phyloP scores from a whole-genome alignment of 2,113 vertebrate species.

The Merops nubicus region DNA sequence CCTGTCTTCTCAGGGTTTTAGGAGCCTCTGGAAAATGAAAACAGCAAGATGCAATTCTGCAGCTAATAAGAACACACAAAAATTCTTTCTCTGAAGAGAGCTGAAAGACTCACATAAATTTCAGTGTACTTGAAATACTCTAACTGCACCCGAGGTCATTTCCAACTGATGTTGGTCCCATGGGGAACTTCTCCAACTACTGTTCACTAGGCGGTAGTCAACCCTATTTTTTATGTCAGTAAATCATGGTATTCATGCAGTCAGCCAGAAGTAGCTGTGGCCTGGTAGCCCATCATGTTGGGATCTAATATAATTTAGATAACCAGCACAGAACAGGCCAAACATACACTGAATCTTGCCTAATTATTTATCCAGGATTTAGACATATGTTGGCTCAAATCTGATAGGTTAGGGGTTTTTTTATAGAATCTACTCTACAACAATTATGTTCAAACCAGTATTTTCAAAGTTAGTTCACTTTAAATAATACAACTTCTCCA shows the following conservation, averaged over 20 bases:
- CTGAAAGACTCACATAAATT: background rate
- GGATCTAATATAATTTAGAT: background rate
- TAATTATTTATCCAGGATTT: background rate
- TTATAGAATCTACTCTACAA: background rate
- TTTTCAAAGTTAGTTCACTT: background rate
- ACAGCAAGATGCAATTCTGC: background rate
- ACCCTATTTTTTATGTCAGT: background rate
- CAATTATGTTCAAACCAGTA: background rate
- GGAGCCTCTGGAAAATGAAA: background rate
- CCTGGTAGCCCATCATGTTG: background rate
- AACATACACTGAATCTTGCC: background rate
- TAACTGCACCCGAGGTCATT: background rate
- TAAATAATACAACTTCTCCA: background rate
- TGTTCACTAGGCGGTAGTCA: background rate
- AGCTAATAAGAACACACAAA: background rate
- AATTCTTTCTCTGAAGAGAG: background rate
- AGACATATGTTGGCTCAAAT: background rate
- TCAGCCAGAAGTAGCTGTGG: background rate
- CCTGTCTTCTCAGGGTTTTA: background rate
- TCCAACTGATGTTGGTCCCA: background rate
- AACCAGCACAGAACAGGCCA: background rate
- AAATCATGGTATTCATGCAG: background rate
- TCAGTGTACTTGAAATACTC: background rate
- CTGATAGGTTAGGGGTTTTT: fast-evolving
- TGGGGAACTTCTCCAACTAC: background rate